Conservation (phyloP, 2,888 invertebrate genomes). For the Epinotia nisella region DNA sequence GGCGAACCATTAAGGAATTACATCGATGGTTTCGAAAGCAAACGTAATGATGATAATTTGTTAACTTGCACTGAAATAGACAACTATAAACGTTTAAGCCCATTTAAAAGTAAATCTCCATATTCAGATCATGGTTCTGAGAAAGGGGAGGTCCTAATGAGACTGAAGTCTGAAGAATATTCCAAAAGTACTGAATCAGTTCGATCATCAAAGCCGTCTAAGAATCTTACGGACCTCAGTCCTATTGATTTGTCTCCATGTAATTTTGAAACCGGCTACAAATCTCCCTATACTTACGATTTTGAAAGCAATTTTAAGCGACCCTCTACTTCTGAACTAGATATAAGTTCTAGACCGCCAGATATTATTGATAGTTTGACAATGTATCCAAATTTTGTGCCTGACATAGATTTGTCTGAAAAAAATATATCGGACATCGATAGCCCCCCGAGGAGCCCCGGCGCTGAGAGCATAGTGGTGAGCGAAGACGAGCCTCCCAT, state of each 20-base stretch:
- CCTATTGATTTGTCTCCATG: conserved; percentile 73
- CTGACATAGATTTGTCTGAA: conserved; percentile 80
- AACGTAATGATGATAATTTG: conserved; percentile 65
- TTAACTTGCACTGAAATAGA: conserved; percentile 53
- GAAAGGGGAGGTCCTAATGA: conserved; percentile 60
- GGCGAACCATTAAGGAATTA: conserved; percentile 75
- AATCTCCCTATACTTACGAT: conserved; percentile 62
- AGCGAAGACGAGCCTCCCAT: conserved; percentile 83
- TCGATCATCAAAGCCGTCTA: conserved; percentile 58
- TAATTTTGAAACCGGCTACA: conserved; percentile 57
- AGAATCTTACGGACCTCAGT: conserved; percentile 67
- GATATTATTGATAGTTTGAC: conserved; percentile 80
- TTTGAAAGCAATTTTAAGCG: conserved; percentile 65
- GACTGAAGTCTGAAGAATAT: conserved; percentile 57
- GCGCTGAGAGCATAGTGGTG: conserved; percentile 76
- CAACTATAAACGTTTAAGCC: conserved; percentile 51
- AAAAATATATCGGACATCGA: conserved; percentile 74
- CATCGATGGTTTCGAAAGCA: conserved; percentile 77
- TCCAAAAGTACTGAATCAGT: conserved; percentile 55
- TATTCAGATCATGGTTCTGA: conserved; percentile 54
- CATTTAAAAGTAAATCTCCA: conserved; percentile 49
- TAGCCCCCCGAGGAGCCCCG: conserved; percentile 76
- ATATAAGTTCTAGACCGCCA: conserved; percentile 63
- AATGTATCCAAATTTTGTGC: conserved; percentile 80
- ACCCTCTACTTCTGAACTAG: conserved; percentile 55